These are phyloP conservation scores for Drosophila pandora DNA, from an alignment of 1,140 invertebrate genomes.

Conservation along the genomic window DNA sequence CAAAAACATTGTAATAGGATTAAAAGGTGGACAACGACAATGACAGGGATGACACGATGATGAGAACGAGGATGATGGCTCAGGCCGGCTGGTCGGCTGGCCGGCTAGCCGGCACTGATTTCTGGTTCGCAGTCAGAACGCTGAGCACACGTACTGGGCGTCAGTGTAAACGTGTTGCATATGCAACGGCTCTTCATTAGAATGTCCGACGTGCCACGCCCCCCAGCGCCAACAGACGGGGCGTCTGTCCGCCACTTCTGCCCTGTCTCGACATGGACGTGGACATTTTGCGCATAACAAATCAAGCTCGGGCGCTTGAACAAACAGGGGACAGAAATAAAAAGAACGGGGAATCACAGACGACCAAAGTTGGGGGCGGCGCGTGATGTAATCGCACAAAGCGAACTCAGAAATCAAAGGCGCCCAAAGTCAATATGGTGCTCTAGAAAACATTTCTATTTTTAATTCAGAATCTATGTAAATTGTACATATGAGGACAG, in stretches of 20 bases:
- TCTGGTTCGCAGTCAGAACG: constrained; percentile 29
- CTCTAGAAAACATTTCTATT: constrained; percentile 22
- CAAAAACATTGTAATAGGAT: constrained; percentile 80
- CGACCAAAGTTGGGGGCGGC: constrained; percentile 75
- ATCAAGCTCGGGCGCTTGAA: constrained; percentile 68
- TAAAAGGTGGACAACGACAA: constrained; percentile 73
- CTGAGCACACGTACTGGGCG: constrained; percentile 51
- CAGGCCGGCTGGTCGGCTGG: constrained; percentile 26
- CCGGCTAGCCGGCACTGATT: constrained; percentile 47
- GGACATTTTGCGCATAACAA: constrained; percentile 81
- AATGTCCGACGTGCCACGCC: constrained; percentile 73
- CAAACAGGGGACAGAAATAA: constrained; percentile 32
- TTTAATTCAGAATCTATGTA: no score
- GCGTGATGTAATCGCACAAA: constrained; percentile 76
- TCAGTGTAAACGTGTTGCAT: constrained; percentile 76
- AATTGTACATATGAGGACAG: no score
- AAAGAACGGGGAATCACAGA: constrained; percentile 70
- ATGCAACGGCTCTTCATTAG: constrained; percentile 78
- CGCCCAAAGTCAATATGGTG: constrained; percentile 5
- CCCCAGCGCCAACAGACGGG: constrained; percentile 6
- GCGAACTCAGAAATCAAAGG: constrained; percentile 17
- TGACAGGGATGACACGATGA: constrained; percentile 56
- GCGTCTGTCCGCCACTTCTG: constrained; percentile 19
- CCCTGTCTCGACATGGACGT: constrained; percentile 69
- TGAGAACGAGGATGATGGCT: constrained; percentile 23